Conservation (phyloP, 2,888 invertebrate genomes). For the Plebejus argus region DNA sequence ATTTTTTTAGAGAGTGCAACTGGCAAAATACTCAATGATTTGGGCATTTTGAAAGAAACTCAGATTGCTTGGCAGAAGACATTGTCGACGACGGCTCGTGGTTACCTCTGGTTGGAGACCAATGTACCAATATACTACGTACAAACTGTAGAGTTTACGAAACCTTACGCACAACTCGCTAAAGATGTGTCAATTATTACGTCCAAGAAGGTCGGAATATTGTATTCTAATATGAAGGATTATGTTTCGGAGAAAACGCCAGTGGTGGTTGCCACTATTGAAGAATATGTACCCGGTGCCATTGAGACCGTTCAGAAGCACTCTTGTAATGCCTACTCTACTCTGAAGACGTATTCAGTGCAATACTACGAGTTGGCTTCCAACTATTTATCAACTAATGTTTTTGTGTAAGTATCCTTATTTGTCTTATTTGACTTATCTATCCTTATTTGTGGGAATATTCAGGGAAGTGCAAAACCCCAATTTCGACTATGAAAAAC, state of each 20-base stretch:
- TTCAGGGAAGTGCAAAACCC: no score
- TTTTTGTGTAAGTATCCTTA: conserved; percentile 86
- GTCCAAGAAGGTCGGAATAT: conserved; percentile 73
- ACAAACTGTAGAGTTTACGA: conserved; percentile 74
- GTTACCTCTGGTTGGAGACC: conserved; percentile 84
- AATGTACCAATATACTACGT: conserved; percentile 85
- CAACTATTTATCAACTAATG: conserved; percentile 86
- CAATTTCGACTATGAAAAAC: no score
- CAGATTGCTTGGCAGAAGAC: conserved; percentile 83
- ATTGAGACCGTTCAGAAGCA: conserved; percentile 81
- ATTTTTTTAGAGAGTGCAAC: conserved; percentile 84
- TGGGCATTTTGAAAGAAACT: conserved; percentile 83
- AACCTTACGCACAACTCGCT: conserved; percentile 83
- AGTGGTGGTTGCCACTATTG: conserved; percentile 74
- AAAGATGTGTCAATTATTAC: conserved; percentile 80
- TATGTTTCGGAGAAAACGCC: conserved; percentile 77
- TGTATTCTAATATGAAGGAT: conserved; percentile 72
- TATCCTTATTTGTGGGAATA: conserved; percentile 47
- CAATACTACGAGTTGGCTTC: conserved; percentile 77
- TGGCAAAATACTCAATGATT: conserved; percentile 83
- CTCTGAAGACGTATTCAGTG: conserved; percentile 70
- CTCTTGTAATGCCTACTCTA: conserved; percentile 64
- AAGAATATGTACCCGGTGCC: conserved; percentile 87
- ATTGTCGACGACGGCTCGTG: conserved; percentile 81
- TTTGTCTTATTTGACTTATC: no score